phyloP scores from a whole-genome alignment of 2,113 vertebrate genomes.

The Spea bombifrons region DNA sequence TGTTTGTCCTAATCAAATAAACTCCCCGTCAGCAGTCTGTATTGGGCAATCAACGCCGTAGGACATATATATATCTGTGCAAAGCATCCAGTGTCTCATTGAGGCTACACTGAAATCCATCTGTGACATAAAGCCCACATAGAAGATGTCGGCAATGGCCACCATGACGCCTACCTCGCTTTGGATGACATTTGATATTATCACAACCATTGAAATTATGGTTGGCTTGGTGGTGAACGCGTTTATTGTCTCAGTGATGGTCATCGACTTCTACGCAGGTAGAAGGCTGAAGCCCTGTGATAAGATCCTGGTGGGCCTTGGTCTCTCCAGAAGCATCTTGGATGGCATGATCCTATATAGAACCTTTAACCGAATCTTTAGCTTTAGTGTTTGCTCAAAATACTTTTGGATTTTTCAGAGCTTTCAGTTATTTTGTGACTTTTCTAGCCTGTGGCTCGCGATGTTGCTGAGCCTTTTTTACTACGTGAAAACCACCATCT shows the following conservation, averaged over 20 bases:
- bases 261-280: background rate
- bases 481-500: background rate
- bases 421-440: background rate
- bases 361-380: background rate
- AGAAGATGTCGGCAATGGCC: background rate
- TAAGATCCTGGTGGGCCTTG: background rate
- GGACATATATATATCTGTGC: background rate
- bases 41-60: too few relatives aligned
- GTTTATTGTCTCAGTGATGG: background rate
- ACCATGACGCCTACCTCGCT: background rate
- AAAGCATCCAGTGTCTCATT: too few relatives aligned
- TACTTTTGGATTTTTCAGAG: background rate
- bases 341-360: background rate
- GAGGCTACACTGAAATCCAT: background rate
- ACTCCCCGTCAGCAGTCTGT: too few relatives aligned
- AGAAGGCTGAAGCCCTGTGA: background rate
- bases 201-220: background rate
- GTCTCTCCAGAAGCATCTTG: background rate
- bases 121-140: background rate
- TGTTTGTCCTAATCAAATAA: background rate
- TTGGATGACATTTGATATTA: background rate
- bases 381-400: background rate
- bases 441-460: background rate
- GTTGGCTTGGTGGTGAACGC: background rate
- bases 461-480: slow-evolving; percentile 2